Evolutionary conservation across 53 echinoderm and acorn worm species (phyloP).

Genomic region (Mesocentrotus franciscanus): DNA sequence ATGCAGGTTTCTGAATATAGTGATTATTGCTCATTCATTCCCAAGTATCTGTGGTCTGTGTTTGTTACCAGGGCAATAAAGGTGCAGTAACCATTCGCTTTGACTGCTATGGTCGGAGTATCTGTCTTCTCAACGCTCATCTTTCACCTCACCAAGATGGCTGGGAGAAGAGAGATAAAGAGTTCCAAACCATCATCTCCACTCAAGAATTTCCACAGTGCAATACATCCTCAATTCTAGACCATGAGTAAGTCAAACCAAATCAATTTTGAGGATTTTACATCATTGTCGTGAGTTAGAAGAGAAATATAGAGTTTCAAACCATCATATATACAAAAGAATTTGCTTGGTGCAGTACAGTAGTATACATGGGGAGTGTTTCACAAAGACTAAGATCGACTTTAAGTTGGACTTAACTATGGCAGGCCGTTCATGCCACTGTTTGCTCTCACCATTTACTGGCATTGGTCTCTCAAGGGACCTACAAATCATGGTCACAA

Average conservation of each 20-base stretch:
- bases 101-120: slow-evolving; percentile 86
- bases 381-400: no score
- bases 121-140: slow-evolving; percentile 87
- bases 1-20: no score
- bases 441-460: no score
- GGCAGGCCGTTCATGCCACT: no score
- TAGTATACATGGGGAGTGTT: not conserved
- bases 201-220: slow-evolving; percentile 76
- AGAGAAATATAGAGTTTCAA: no score
- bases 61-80: slow-evolving; percentile 84
- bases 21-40: no score
- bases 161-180: slow-evolving; percentile 92
- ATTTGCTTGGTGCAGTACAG: not conserved
- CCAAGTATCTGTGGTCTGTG: not conserved
- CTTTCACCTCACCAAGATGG: slow-evolving; percentile 80
- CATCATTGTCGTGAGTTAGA: no score
- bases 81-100: slow-evolving; percentile 83
- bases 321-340: no score
- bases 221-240: slow-evolving; percentile 75
- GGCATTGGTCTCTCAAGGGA: no score
- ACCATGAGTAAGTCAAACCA: slow-evolving; percentile 83
- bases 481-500: no score
- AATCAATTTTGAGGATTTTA: not conserved
- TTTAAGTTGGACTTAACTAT: no score
- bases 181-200: slow-evolving; percentile 80